phyloP scores from a whole-genome alignment of 2,888 invertebrate genomes.

The Lepidocyrtoides sp. region DNA sequence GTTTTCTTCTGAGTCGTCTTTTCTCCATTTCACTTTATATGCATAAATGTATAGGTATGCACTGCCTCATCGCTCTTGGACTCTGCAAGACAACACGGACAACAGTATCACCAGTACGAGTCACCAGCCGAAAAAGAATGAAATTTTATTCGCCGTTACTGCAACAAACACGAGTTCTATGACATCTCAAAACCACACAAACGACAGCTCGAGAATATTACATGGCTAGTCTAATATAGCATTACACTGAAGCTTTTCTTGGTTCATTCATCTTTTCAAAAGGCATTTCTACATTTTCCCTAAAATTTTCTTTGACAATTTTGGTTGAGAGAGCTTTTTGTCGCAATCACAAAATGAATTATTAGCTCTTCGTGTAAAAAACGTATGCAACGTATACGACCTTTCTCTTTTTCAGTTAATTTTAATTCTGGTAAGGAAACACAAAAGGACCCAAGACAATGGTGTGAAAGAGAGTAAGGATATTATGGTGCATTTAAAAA shows the following conservation, averaged over 20 bases:
- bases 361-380: not conserved
- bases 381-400: not conserved
- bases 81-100: not conserved
- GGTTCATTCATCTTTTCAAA: not conserved
- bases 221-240: not conserved
- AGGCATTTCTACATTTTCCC: not conserved
- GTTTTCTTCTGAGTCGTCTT: constrained; percentile 51
- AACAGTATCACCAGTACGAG: not conserved
- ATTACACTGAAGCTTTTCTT: not conserved
- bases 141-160: constrained; percentile 30
- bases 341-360: constrained; percentile 62
- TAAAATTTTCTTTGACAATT: constrained; percentile 59
- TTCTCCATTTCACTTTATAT: not conserved
- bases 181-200: constrained; percentile 21
- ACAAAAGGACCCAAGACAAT: not conserved
- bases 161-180: constrained; percentile 28
- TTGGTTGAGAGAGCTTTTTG: constrained; percentile 30
- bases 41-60: too few relatives aligned
- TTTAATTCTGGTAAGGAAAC: constrained; percentile 12
- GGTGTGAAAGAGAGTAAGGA: not conserved
- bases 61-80: not conserved
- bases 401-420: constrained; percentile 46
- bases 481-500: not conserved
- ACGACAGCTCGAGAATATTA: constrained; percentile 13
- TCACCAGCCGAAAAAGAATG: not conserved